Evolutionary conservation across 2,888 invertebrate genomes (phyloP).

Genomic region (Eupithecia exiguata): DNA sequence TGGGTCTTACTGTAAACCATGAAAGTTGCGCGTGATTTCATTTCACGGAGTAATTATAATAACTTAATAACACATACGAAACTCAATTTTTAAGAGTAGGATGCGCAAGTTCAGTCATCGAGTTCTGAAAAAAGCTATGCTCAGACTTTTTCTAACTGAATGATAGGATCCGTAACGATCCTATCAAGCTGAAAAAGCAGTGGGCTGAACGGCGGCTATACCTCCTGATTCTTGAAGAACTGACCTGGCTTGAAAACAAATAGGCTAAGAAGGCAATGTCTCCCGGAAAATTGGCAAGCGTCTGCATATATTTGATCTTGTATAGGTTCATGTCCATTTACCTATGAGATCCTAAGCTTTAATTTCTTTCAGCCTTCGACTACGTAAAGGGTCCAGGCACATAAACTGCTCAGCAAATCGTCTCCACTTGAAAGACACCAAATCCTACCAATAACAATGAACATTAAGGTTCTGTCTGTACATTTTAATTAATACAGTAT

Average conservation of each 20-base stretch:
- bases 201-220: no score
- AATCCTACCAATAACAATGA: conserved; percentile 5
- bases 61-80: no score
- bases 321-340: not conserved
- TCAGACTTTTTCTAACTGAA: not conserved
- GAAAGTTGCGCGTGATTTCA: no score
- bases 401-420: not conserved
- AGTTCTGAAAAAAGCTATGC: not conserved
- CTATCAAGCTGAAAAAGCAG: not conserved
- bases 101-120: not conserved
- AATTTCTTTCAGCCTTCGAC: not conserved
- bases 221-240: not conserved
- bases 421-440: not conserved
- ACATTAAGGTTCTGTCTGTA: conserved; percentile 54
- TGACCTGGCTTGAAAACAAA: not conserved
- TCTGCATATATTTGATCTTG: not conserved
- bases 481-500: conserved; percentile 78
- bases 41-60: no score
- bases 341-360: not conserved
- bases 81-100: no score
- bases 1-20: no score
- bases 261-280: not conserved
- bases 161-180: no score
- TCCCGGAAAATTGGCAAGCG: no score
- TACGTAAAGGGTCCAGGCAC: not conserved